phyloP scores from a whole-genome alignment of 1,140 invertebrate genomes.

The Rhyzopertha dominica region DNA sequence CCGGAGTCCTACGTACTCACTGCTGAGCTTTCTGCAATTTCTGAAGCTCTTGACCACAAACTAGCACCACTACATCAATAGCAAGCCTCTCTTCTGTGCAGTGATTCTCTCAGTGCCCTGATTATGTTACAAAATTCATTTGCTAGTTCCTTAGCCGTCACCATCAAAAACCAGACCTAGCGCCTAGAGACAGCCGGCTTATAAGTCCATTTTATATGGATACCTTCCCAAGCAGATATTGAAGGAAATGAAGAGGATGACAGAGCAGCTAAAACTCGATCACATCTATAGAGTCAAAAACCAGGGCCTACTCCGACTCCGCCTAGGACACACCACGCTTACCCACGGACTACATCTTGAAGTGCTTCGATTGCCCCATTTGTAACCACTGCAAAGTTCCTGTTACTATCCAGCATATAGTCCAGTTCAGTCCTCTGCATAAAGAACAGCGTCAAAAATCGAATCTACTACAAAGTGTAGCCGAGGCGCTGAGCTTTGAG shows the following conservation, averaged over 20 bases:
- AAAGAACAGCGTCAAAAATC: too few species aligned
- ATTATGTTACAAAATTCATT: conserved; percentile 8
- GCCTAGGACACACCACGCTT: conserved; percentile 12
- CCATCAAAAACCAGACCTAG: conserved; percentile 4
- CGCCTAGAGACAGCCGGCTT: not conserved
- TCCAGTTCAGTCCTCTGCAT: too few species aligned
- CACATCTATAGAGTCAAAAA: conserved; percentile 3
- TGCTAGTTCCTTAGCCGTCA: too few species aligned
- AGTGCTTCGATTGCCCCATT: too few species aligned
- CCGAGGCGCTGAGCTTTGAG: too few species aligned
- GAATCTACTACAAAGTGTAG: too few species aligned
- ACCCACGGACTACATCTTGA: too few species aligned
- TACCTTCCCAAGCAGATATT: conserved; percentile 14
- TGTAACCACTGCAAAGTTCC: too few species aligned
- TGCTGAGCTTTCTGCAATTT: conserved; percentile 8
- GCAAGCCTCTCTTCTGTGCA: not conserved
- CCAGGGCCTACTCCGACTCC: conserved; percentile 9
- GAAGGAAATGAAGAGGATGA: conserved; percentile 13
- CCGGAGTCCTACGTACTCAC: conserved; percentile 10
- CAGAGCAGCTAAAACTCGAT: conserved; percentile 8
- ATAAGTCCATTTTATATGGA: conserved; percentile 10
- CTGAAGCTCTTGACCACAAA: conserved; percentile 4
- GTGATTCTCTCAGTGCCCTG: conserved; percentile 4
- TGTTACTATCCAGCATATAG: too few species aligned
- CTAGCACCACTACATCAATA: too few species aligned